Evolutionary conservation across 2,113 vertebrate species (phyloP).

Genomic region (Aegypius monachus): DNA sequence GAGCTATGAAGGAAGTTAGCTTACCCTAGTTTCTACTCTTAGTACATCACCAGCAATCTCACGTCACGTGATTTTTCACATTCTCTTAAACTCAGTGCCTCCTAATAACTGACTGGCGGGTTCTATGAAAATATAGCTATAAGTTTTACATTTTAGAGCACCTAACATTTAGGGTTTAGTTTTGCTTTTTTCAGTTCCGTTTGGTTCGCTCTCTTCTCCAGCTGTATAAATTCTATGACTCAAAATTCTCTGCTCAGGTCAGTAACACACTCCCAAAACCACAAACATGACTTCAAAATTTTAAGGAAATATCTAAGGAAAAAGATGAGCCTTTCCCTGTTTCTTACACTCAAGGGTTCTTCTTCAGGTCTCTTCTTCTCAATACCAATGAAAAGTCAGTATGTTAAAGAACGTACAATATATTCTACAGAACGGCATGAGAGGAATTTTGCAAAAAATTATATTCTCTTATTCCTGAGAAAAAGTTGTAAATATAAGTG

Average conservation of each 20-base stretch:
- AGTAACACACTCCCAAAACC: background rate
- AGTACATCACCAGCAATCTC: background rate
- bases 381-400: background rate
- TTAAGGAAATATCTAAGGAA: background rate
- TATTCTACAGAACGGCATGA: background rate
- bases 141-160: background rate
- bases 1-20: background rate
- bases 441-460: background rate
- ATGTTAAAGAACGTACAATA: background rate
- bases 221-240: background rate
- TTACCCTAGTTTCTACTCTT: background rate
- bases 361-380: background rate
- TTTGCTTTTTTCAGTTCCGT: background rate
- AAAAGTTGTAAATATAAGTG: background rate
- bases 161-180: background rate
- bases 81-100: background rate
- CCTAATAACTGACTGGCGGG: background rate
- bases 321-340: background rate
- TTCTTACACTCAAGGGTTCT: background rate
- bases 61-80: background rate
- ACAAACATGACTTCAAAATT: background rate
- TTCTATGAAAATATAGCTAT: background rate
- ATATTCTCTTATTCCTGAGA: background rate
- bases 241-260: background rate
- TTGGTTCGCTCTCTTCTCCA: background rate